phyloP scores from a whole-genome alignment of 2,113 vertebrate genomes.

The Neoarius graeffei region DNA sequence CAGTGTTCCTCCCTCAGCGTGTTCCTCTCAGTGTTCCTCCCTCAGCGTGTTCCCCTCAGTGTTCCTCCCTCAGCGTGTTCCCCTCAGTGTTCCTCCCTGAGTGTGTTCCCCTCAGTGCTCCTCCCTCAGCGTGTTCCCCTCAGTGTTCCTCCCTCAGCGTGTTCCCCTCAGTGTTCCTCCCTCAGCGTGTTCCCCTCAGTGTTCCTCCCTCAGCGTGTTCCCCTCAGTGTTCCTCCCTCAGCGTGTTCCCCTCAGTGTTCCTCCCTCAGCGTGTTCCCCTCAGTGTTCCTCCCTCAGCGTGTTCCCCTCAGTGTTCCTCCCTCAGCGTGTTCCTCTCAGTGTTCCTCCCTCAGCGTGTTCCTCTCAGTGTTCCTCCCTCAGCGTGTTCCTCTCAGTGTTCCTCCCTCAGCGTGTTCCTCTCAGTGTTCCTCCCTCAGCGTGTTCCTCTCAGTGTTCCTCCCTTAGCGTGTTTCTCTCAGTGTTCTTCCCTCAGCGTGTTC shows the following conservation, averaged over 20 bases:
- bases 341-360: neutral
- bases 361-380: neutral
- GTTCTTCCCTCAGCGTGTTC: neutral
- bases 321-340: neutral
- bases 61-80: neutral
- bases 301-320: neutral
- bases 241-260: neutral
- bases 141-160: neutral
- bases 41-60: neutral
- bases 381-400: neutral
- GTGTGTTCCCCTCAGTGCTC: neutral
- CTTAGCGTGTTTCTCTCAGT: neutral
- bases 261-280: neutral
- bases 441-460: neutral
- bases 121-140: neutral
- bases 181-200: neutral
- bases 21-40: neutral
- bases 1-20: neutral
- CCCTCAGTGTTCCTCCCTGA: neutral
- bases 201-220: neutral
- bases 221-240: neutral
- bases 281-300: neutral
- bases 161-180: rapidly evolving
- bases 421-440: neutral
- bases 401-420: neutral